Base-by-base conservation (phyloP, 2,888 invertebrate genomes). In the Steromphala cineraria region DNA sequence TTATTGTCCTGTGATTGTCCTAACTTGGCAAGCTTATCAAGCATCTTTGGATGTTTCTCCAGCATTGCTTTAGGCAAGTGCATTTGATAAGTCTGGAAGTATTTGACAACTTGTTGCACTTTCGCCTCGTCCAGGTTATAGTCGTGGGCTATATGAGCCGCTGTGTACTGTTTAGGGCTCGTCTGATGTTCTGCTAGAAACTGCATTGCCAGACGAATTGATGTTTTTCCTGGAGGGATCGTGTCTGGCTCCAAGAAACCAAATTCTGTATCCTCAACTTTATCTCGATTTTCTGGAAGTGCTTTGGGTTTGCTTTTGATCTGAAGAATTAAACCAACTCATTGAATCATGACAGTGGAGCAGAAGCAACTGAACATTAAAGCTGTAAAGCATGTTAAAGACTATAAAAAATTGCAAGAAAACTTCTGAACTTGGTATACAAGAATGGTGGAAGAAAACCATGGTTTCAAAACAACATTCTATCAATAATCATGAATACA, bases 201-300 rank as follows among this genome's bases (percentile, higher is more conserved):
- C 80, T 95, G 94, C 53, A 97, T 89, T 0, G 95, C 95, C 85
- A 95, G 95, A 53, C 95, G 94, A 28, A 97, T 93, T 0, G 96
- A 95, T 75, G 95, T 95, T 89, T 94, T 95, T 0, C 97, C 97
- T 40, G 94, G 93, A 0, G 95, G 94, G 0, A 96, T 92, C 78
- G 90, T 93, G 0, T 94, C 93, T 0, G 96, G 96, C 90, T 97
- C 96, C 91, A 95, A 94, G 88, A 95, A 95, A 0, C 97, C 97
- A 91, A 94, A 96, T 84, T 96, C 95, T 85, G 95, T 95, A 0
- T 95, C 95, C 77, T 94, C 94, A 0, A 94, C 93, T 3, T 93
- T 82, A 0, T 86, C 92, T 75, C 95, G 94, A 82, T 95, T 93
- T 83, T 94, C 90, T 0, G 97, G 97, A 7, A 84, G 78, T 96